A percentile compares a stretch with the other conserved stretches of the same genome.
phyloP scores from a whole-genome alignment of 2,888 invertebrate species.

The Aphidoletes aphidimyza region DNA sequence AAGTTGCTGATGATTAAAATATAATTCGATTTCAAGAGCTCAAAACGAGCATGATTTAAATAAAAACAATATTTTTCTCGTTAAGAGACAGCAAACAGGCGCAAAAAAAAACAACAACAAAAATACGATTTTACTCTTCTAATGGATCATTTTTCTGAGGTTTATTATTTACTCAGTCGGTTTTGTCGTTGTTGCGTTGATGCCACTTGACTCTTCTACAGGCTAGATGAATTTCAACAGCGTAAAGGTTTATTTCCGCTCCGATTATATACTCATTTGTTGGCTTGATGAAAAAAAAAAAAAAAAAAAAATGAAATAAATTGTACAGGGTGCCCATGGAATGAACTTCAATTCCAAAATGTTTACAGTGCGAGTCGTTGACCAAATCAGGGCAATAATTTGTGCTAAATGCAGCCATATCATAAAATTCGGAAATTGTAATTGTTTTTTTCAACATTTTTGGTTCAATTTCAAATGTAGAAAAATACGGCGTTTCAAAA shows the following conservation, averaged over 20 bases:
- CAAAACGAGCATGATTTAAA: not conserved
- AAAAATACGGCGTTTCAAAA: no score
- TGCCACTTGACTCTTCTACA: not conserved
- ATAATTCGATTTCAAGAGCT: not conserved
- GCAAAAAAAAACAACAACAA: not conserved
- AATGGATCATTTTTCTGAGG: not conserved
- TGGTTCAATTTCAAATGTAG: no score
- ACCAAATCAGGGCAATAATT: no score
- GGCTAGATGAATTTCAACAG: not conserved
- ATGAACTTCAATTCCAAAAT: no score
- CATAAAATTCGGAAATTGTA: no score
- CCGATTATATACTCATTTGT: not conserved
- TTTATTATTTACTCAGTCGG: not conserved
- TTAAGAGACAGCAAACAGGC: not conserved
- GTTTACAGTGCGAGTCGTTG: no score
- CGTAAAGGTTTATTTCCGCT: not conserved
- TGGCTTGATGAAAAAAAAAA: not conserved
- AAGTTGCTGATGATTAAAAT: constrained; percentile 10
- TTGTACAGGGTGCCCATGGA: no score
- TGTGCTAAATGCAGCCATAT: no score
- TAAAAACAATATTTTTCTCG: constrained; percentile 20
- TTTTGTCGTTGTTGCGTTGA: not conserved
- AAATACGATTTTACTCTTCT: no score
- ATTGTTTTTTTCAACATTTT: no score
- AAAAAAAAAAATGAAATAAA: not conserved